These are phyloP conservation scores for Noctuana brunneofusca DNA, from an alignment of 2,888 invertebrate genomes.

Conservation along the genomic window DNA sequence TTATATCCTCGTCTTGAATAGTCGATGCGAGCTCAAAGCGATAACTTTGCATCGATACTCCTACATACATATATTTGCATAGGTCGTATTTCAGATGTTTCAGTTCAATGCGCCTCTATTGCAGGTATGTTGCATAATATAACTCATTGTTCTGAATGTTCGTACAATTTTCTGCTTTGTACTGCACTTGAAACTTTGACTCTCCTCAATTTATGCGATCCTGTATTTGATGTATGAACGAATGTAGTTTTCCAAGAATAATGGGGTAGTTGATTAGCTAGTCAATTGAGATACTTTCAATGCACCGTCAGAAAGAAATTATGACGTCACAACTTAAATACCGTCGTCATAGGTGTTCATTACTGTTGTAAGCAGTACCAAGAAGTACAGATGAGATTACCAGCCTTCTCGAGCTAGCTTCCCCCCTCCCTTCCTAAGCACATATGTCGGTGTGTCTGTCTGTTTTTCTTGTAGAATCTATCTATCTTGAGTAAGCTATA, in stretches of 20 bases:
- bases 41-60: slow-evolving; percentile 27
- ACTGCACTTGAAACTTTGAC: slow-evolving; percentile 1
- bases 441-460: no score
- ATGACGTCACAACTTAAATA: no score
- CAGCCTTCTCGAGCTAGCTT: no score
- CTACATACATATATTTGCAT: slow-evolving; percentile 24
- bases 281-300: no score
- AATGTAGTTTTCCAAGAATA: neutral
- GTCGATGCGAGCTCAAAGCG: slow-evolving; percentile 31
- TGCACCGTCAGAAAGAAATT: no score
- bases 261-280: neutral
- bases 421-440: no score
- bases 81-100: slow-evolving; percentile 28
- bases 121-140: slow-evolving; percentile 33
- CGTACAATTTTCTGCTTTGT: slow-evolving; percentile 17
- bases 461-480: no score
- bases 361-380: no score
- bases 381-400: no score
- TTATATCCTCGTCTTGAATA: slow-evolving; percentile 28
- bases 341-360: no score
- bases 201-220: slow-evolving; percentile 12
- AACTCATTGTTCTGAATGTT: slow-evolving; percentile 23
- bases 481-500: no score
- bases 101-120: slow-evolving; percentile 20
- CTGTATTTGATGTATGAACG: neutral